phyloP scores from a whole-genome alignment of 2,888 invertebrate genomes.

The Synergus umbraculus region DNA sequence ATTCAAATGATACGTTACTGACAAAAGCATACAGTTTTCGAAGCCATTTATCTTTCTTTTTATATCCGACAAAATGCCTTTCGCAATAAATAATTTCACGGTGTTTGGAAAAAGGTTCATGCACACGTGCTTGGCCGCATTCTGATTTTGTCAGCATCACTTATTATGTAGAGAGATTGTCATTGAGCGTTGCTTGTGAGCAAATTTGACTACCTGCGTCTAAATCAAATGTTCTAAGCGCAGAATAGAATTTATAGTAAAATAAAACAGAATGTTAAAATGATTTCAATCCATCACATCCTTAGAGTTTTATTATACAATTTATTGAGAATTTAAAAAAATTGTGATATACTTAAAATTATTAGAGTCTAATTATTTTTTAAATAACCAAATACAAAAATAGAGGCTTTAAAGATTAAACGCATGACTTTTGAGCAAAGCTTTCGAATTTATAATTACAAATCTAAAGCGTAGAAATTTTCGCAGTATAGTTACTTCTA shows the following conservation, averaged over 20 bases:
- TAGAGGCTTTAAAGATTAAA: neutral
- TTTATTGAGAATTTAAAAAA: neutral
- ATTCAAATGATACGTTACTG: slow-evolving; percentile 27
- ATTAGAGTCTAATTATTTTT: neutral
- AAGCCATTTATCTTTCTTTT: neutral
- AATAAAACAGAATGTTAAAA: slow-evolving; percentile 14
- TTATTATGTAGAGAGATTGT: slow-evolving; percentile 17
- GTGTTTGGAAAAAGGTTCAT: neutral
- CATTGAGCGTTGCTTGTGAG: slow-evolving; percentile 35
- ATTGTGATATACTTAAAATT: neutral
- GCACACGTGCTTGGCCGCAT: slow-evolving; percentile 10
- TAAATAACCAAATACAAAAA: neutral
- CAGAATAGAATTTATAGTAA: slow-evolving; percentile 28
- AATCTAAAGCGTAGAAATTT: slow-evolving; percentile 31
- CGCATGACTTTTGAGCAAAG: slow-evolving; percentile 29
- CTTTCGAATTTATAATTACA: slow-evolving; percentile 32
- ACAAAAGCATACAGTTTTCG: neutral
- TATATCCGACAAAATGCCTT: slow-evolving; percentile 25
- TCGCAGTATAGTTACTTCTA: neutral
- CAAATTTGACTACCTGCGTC: slow-evolving; percentile 30
- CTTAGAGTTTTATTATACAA: neutral
- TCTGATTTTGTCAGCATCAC: slow-evolving; percentile 19
- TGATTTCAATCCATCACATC: slow-evolving; percentile 4
- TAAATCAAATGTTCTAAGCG: slow-evolving; percentile 18
- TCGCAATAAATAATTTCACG: slow-evolving; percentile 36